Evolutionary conservation across 2,888 invertebrate genomes (phyloP), one percentile per base, ranked within the genome.

Genomic region (Odontomyia ornata): DNA sequence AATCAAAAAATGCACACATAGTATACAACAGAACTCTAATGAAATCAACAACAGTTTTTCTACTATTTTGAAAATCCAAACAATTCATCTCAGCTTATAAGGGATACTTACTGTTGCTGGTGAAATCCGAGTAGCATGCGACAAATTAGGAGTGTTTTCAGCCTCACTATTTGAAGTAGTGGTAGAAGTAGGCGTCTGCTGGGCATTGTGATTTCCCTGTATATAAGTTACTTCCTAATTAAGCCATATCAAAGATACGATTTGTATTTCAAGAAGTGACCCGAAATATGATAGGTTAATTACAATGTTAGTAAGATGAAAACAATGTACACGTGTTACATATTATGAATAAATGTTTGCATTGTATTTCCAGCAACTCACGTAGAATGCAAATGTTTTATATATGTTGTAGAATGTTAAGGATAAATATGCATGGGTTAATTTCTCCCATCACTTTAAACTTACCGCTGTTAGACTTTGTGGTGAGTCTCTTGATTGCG

Each of bases 51-150:
- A n/a, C n/a, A n/a, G n/a, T n/a, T n/a, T n/a, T n/a, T n/a, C n/a
- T n/a, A n/a, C n/a, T n/a, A n/a, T n/a, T n/a, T n/a, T n/a, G n/a
- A n/a, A n/a, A n/a, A 36, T 36, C 9, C 3, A 36, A 36, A 36
- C 36, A 36, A 36, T 36, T 5, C 9, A 36, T 36, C 36, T 36
- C 36, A 36, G 36, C 36, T 36, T 36, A 5, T 3, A 3, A 5
- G 9, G 9, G 36, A 9, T 15, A 43, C 93, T 92, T 91, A 95
- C 97, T 88, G 98, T 98, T 86, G 96, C 97, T 86, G 95, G 93
- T 85, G 93, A 95, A 84, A 93, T 94, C 86, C 93, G 90, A 85
- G 92, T 95, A 83, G 93, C 93, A 87, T 94, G 93, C 82, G 93
- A 91, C 84, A 92, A 85, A 82, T 87, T 87, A 77, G 89, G 88